Evolutionary conservation across 2,797 vertebrate species (phyloP), one percentile per base, ranked within the genome.

Genomic region (Arnoldichthys spilopterus): DNA sequence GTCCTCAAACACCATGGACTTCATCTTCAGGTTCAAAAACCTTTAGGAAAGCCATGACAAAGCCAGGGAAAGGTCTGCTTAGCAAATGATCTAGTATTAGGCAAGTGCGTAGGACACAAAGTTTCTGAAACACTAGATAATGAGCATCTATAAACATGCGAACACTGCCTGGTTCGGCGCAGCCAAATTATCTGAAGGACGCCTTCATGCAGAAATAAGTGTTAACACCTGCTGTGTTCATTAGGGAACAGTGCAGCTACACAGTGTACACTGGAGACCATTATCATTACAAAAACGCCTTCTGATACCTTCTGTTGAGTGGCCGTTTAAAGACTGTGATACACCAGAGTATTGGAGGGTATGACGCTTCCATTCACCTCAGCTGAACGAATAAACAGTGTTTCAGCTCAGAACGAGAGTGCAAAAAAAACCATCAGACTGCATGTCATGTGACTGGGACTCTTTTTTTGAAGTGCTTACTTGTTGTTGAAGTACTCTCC

Each of bases 401-500:
- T 30, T 30, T 61, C 37, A 45, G 4, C 58, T 26, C 16, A 16
- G 9, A 40, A 22, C 3, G 34, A 37, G 8, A 3, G 34, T 47
- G 43, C 43, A 47, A 3, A 40, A 11, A 40, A 3, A 47, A 67
- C 15, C 37, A 28, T 24, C 24, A 28, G 64, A 24, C 24, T 30
- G 20, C 6, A 49, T 69, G 20, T 20, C 24, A 18, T 11, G 9
- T 20, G 11, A 51, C 24, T 49, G 45, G 43, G 24, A 24, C 16
- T 24, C 16, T 30, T 54, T 9, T 16, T 24, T 18, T 62, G 20
- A 53, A 80, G 49, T 6, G 84, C 94, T 84, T 92, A 98, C 98
- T 97, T 99, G 95, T 98, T 96, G 0, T 98, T 99, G 91, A 96
- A 98, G 89, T 98, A 99, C 81, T 97, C 94, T 3, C 97, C 96